Evolutionary conservation across 2,797 vertebrate species (phyloP), one percentile per base, ranked within the genome.

Genomic region (Gambelia wislizenii): DNA sequence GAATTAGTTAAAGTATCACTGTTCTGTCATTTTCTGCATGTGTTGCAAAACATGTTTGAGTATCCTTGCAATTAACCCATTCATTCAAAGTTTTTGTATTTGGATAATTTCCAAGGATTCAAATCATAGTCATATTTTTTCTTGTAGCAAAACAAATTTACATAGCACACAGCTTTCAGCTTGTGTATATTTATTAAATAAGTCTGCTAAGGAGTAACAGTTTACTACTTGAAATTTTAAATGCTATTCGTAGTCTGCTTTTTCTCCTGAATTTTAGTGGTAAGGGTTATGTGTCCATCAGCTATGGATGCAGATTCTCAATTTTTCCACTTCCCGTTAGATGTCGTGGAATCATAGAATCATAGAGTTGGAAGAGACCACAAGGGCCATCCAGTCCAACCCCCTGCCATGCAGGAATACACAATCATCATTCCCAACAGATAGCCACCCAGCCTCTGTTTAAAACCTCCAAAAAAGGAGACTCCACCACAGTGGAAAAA

Each of bases 101-200:
- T 69, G 61, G 69, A 33, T 76, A 39, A 87, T 67, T 87, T 84
- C 59, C 27, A 76, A 25, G 20, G 61, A 4, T 84, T 72, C 42
- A 67, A 75, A n/a, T 87, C 88, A 0, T 33, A 84, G 70, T 27
- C 13, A 8, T 6, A 1, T n/a, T 42, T 86, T 89, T 89, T 36
- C 67, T 89, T 89, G 69, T 75, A 81, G 54, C 42, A 85, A 87
- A 87, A 82, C 52, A 85, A 81, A 81, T 74, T 88, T 74, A 82
- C 25, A 47, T 83, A 76, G 42, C 79, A 81, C 77, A 44, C 78
- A 22, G 13, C 30, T 59, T 82, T 82, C 82, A 69, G 67, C 82
- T 87, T 87, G 52, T n/a, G 20, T 72, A 44, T 87, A 33, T 81
- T 72, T 87, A 33, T 81, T 72, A 87, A 82, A 72, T 87, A n/a